phyloP scores from a whole-genome alignment of 2,888 invertebrate species.

The Brassicogethes aeneus region DNA sequence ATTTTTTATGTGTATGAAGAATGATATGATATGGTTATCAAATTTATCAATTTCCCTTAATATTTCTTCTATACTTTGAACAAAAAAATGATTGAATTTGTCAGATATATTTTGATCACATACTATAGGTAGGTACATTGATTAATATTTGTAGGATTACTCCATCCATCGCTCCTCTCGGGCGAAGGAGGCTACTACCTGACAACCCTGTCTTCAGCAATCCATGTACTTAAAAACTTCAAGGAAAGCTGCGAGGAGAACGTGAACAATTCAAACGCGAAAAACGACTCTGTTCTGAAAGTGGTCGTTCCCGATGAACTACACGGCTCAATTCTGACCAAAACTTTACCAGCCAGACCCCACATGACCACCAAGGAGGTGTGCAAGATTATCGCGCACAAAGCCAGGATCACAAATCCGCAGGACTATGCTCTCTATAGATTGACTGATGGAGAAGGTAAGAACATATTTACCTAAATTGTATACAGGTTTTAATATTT shows the following conservation, averaged over 20 bases:
- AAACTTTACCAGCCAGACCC: constrained; percentile 86
- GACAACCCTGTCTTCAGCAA: constrained; percentile 87
- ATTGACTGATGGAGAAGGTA: constrained; percentile 83
- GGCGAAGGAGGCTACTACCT: constrained; percentile 94
- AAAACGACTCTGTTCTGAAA: constrained; percentile 62
- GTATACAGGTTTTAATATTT: neutral
- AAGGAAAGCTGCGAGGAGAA: constrained; percentile 37
- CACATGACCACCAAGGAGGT: constrained; percentile 90
- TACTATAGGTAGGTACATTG: too few species aligned
- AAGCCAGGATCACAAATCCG: constrained; percentile 90
- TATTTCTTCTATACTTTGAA: too few species aligned
- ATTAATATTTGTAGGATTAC: constrained; percentile 53
- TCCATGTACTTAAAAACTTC: constrained; percentile 72
- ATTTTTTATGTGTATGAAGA: too few species aligned
- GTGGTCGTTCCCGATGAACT: constrained; percentile 92
- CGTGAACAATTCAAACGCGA: constrained; percentile 29
- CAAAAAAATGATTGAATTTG: too few species aligned
- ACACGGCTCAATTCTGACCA: constrained; percentile 83
- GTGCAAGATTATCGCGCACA: constrained; percentile 90
- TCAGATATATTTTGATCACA: too few species aligned
- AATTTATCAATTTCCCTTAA: too few species aligned
- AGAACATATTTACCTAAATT: constrained; percentile 11
- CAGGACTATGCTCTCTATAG: constrained; percentile 92
- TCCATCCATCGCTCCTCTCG: constrained; percentile 82
- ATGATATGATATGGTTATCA: too few species aligned